Base-by-base conservation (phyloP, 2,888 invertebrate species). In the Panzeria rudis region DNA sequence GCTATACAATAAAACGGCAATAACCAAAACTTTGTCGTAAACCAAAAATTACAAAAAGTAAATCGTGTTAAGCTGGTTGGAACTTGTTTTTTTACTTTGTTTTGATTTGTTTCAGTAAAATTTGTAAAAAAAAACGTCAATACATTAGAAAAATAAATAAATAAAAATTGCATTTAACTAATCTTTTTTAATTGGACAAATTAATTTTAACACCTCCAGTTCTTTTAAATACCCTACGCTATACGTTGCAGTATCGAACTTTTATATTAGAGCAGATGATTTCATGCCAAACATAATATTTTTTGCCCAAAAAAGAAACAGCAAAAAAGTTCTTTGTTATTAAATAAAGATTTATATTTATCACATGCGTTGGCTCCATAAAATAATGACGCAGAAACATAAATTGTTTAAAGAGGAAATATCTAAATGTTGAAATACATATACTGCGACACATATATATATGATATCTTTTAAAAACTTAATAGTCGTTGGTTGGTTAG, bases 131-230 rank as follows among this genome's bases (percentile, higher is more conserved):
- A 47, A 61, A 62, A 11, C 13, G 32, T 38, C 23, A 20, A 52
- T 38, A 50, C 7, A 50, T 25, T 5, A 20, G 7, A 29, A 56
- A 29, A 29, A 35, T 13, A 20, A n/a, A 38, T 0, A n/a, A n/a
- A 25, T 32, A 52, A 56, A 56, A 66, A 25, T 35, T 54, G 7
- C 15, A 44, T 66, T 54, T 41, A 52, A 77, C 56, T n/a, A n/a
- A n/a, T n/a, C n/a, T 3, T 13, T 6, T 44, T 64, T 44, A 25
- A 77, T 44, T 68, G 56, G 56, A 47, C 47, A 25, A 56, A 61
- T 50, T 73, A 13, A 13, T 50, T 73, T 75, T 32, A 47, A 47
- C 54, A 76, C 54, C 66, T 76, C 2, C 41, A 20, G n/a, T 29
- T 3, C 15, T 56, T 1, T 9, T 1, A 7, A 20, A 29, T 29